These are phyloP conservation scores for Corythoichthys intestinalis DNA, from an alignment of 2,113 vertebrate genomes.

Conservation along the genomic window DNA sequence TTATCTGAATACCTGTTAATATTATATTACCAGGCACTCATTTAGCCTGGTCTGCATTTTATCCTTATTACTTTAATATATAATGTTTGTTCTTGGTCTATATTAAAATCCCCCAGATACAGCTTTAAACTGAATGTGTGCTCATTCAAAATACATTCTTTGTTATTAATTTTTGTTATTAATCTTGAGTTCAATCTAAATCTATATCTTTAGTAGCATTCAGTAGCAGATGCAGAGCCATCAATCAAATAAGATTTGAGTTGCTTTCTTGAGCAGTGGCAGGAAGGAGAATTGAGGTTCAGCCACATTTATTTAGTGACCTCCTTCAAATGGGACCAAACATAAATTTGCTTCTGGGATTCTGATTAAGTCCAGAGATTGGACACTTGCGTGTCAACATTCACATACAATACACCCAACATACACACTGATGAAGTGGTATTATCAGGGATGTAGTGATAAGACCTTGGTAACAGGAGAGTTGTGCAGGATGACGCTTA, in stretches of 20 bases:
- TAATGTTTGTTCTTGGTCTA: too few species aligned
- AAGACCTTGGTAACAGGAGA: constrained; percentile 16
- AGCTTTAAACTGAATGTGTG: too few species aligned
- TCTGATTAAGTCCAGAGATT: neutral
- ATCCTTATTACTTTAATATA: too few species aligned
- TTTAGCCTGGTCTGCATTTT: too few species aligned
- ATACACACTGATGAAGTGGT: neutral
- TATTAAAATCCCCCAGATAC: too few species aligned
- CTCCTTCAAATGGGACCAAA: constrained; percentile 23
- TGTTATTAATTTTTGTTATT: too few species aligned
- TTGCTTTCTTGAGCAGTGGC: constrained; percentile 39
- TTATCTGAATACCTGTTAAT: too few species aligned
- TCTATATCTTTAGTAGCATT: too few species aligned
- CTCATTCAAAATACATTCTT: too few species aligned
- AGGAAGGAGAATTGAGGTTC: constrained; percentile 19
- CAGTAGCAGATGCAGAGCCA: neutral
- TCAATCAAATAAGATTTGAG: constrained; percentile 21
- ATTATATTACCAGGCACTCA: too few species aligned
- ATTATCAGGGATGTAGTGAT: constrained; percentile 28
- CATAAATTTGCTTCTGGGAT: constrained; percentile 7
- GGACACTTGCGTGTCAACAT: constrained; percentile 4
- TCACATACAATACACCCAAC: constrained; percentile 4
- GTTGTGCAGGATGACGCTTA: constrained; percentile 7
- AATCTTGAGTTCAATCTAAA: too few species aligned
- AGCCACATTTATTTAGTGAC: constrained; percentile 30